A percentile compares a stretch with the other conserved stretches of the same genome.
phyloP scores from a whole-genome alignment of 2,888 invertebrate species.

The Podabrus alpinus region DNA sequence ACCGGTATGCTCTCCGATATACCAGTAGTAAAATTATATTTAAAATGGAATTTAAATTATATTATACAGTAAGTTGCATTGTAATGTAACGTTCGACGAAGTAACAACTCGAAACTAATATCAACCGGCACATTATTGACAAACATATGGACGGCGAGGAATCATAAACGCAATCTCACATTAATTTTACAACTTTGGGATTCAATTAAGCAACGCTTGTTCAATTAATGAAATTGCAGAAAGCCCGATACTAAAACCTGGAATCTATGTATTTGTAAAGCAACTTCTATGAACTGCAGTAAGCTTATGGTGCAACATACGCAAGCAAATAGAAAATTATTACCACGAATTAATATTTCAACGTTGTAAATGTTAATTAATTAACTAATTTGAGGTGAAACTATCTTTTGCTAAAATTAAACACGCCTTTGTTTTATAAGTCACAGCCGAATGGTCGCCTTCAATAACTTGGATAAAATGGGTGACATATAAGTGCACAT shows the following conservation, averaged over 20 bases:
- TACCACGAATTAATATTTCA: not conserved
- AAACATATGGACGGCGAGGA: conserved; percentile 6
- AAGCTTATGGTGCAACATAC: not conserved
- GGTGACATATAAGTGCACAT: conserved; percentile 24
- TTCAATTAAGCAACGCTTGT: not conserved
- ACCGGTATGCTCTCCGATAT: not conserved
- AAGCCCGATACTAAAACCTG: not conserved
- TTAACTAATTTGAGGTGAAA: conserved; percentile 12
- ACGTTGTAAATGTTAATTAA: conserved; percentile 3
- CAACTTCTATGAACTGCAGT: not conserved
- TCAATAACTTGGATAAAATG: conserved; percentile 9
- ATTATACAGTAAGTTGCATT: not conserved
- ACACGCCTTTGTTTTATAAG: conserved; percentile 18
- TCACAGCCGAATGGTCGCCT: conserved; percentile 17
- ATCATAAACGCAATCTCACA: not conserved
- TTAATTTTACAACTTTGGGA: not conserved
- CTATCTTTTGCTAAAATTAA: conserved; percentile 11
- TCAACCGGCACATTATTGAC: not conserved
- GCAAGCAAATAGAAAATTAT: not conserved
- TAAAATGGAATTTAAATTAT: not conserved
- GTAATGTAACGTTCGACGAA: not conserved
- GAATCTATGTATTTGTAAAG: not conserved
- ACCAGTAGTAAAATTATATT: not conserved
- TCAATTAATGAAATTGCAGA: not conserved
- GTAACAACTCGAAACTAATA: not conserved